Evolutionary conservation across 2,113 vertebrate species (phyloP), one percentile per base, ranked within the genome.

Genomic region (Alexandromys fortis): DNA sequence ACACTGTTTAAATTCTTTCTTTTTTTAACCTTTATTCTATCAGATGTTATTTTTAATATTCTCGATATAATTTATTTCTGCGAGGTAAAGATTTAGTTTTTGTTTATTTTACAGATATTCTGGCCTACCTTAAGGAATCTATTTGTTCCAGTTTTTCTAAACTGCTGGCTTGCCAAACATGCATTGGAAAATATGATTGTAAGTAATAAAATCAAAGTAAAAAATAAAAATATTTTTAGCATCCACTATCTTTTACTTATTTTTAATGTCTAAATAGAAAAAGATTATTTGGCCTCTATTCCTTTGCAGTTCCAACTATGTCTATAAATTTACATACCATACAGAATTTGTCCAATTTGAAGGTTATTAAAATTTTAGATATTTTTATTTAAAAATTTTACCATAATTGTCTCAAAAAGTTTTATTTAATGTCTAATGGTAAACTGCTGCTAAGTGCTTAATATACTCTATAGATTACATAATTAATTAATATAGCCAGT

Each of bases 111-210:
- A 98, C 98, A 99, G 99, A 99, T 99, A 97, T 99, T 99, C 97
- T 99, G 98, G 98, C 98, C 97, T 95, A 97, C 98, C 17, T 97
- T 99, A 97, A 98, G 99, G 97, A 99, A 99, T 97, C 97, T 99
- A 28, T 99, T 99, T 98, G 98, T 99, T 95, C 99, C 99, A 72
- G 99, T 99, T 45, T 99, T 99, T 98, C 98, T 99, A 96, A 99
- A 99, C 93, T 99, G 99, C 94, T 99, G 99, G 99, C 97, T 99
- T 96, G 99, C 99, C 93, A 99, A 99, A 95, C 98, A 99, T 97
- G 98, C 99, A 95, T 98, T 99, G 98, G 99, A 99, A 97, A 99
- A 99, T 96, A 99, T 99, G 98, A 98, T 99, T 98, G 99, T 99
- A 98, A 99, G 99, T 99, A 68, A 98, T 97, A 72, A 96, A 81